Conservation (phyloP, 2,797 vertebrate species). For the Macropus fuliginosus region DNA sequence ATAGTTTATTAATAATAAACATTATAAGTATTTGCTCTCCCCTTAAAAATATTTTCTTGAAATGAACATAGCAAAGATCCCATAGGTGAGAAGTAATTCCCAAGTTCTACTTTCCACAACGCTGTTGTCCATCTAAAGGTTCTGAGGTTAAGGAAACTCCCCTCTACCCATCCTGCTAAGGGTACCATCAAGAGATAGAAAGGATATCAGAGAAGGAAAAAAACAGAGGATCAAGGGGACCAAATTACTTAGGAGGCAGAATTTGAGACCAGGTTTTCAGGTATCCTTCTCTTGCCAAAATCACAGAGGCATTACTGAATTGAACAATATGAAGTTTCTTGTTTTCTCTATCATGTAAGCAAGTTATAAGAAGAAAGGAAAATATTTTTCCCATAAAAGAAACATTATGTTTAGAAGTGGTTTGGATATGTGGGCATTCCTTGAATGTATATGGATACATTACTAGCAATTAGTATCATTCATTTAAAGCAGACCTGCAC, state of each 20-base stretch:
- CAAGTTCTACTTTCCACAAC: background rate
- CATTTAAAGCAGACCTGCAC: background rate
- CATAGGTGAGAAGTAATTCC: background rate
- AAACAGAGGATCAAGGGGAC: background rate
- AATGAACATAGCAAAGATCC: background rate
- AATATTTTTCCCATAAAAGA: background rate
- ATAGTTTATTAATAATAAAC: background rate
- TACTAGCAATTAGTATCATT: slow-evolving; percentile 27
- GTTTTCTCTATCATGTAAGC: background rate
- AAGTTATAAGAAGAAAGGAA: background rate
- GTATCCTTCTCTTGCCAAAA: background rate
- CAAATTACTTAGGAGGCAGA: background rate
- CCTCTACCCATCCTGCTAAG: background rate
- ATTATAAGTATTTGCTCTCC: background rate
- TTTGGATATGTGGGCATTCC: background rate
- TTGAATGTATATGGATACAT: background rate
- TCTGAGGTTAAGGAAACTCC: background rate
- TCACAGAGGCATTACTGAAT: background rate
- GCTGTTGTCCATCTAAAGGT: background rate
- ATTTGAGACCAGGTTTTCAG: background rate
- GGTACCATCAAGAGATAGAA: background rate
- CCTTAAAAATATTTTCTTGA: background rate
- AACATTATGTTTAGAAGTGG: background rate
- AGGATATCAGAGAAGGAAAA: background rate
- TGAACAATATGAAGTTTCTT: background rate